Evolutionary conservation across 2,113 vertebrate genomes (phyloP).

Genomic region (Felis chaus): DNA sequence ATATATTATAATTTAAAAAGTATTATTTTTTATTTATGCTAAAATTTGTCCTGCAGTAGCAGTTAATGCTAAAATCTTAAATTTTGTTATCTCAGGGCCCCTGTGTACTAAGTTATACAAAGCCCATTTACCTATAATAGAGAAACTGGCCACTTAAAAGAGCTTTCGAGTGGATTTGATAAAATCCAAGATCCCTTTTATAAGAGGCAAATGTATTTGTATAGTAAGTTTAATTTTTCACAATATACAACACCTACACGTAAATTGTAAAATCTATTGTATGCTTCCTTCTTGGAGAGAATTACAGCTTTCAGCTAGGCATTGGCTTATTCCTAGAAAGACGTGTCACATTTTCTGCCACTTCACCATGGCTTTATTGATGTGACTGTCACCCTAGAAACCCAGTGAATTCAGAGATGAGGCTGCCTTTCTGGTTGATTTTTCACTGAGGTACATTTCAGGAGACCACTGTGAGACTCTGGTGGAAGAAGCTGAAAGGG

Average conservation of each 20-base stretch:
- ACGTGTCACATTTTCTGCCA: constrained; percentile 37
- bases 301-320: constrained; percentile 46
- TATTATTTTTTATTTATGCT: constrained; percentile 33
- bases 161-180: neutral
- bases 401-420: constrained; percentile 34
- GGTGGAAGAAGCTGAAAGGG: neutral
- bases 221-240: constrained; percentile 28
- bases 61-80: neutral
- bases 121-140: neutral
- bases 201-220: neutral
- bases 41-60: neutral
- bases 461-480: neutral
- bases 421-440: constrained; percentile 33
- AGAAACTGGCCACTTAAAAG: neutral
- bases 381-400: constrained; percentile 60
- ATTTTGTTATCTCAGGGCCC: neutral
- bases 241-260: neutral
- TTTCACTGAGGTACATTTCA: constrained; percentile 42
- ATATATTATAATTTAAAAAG: neutral
- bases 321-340: constrained; percentile 54
- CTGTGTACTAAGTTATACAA: neutral
- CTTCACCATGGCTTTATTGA: constrained; percentile 56
- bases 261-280: neutral
- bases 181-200: constrained; percentile 21
- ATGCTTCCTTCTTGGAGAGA: neutral